Evolutionary conservation across 2,888 invertebrate species (phyloP).

Genomic region (Melanargia galathea): DNA sequence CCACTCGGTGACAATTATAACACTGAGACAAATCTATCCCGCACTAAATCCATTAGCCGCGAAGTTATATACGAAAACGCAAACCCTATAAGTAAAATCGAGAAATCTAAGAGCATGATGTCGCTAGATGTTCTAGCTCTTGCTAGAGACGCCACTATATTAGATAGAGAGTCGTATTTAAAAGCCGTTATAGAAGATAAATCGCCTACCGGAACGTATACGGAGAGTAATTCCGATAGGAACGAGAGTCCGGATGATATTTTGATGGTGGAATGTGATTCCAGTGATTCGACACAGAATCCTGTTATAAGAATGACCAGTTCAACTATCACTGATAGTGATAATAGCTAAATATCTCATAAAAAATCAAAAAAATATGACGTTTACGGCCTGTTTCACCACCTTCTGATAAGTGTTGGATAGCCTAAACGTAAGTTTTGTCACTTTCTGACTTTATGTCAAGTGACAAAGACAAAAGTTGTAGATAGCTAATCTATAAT

Average conservation of each 20-base stretch:
- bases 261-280: constrained; percentile 76
- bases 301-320: constrained; percentile 77
- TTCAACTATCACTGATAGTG: constrained; percentile 72
- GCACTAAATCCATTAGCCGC: constrained; percentile 67
- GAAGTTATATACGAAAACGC: constrained; percentile 65
- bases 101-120: constrained; percentile 78
- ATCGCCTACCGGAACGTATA: constrained; percentile 73
- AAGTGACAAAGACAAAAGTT: too few species aligned
- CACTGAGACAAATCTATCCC: constrained; percentile 56
- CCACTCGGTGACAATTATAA: constrained; percentile 66
- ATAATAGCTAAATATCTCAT: constrained; percentile 62
- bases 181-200: constrained; percentile 78
- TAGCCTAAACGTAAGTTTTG: too few species aligned
- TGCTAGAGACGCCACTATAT: constrained; percentile 67
- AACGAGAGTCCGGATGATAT: constrained; percentile 77
- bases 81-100: constrained; percentile 63
- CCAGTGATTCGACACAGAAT: constrained; percentile 74
- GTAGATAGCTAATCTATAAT: too few species aligned
- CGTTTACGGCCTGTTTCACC: background rate
- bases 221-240: constrained; percentile 74
- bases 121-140: constrained; percentile 72
- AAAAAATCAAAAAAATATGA: background rate
- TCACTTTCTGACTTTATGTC: too few species aligned
- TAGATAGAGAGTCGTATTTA: constrained; percentile 73
- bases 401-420: too few species aligned